phyloP scores from a whole-genome alignment of 2,113 vertebrate genomes.

The Spea bombifrons region DNA sequence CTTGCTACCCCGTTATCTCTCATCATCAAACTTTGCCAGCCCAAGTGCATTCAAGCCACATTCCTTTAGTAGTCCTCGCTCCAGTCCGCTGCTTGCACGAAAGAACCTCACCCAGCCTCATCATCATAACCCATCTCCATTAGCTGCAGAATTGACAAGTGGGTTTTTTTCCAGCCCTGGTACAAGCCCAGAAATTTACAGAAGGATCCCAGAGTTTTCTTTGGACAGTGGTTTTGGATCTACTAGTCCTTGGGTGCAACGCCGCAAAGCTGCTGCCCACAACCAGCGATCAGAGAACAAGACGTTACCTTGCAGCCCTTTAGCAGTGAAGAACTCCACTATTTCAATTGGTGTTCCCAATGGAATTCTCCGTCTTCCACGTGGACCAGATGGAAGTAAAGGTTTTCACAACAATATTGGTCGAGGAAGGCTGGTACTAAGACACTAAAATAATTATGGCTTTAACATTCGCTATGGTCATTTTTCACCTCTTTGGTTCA shows the following conservation, averaged over 20 bases:
- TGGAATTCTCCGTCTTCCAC: slow-evolving; percentile 49
- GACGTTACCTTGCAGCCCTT: fast-evolving
- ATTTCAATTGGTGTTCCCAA: neutral
- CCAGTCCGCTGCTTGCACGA: slow-evolving; percentile 13
- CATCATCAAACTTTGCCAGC: slow-evolving; percentile 7
- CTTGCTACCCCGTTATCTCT: neutral
- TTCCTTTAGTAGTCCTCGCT: slow-evolving; percentile 16
- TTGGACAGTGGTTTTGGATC: neutral
- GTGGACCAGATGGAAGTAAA: slow-evolving; percentile 47
- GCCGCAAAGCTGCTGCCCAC: slow-evolving; percentile 27
- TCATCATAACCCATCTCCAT: slow-evolving; percentile 25
- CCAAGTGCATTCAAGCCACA: slow-evolving; percentile 26
- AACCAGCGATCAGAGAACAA: fast-evolving
- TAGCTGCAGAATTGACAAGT: slow-evolving; percentile 39
- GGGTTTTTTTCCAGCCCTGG: neutral
- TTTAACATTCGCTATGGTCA: no score
- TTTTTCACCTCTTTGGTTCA: no score
- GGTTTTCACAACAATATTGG: slow-evolving; percentile 56
- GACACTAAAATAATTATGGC: slow-evolving; percentile 30
- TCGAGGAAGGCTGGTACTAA: slow-evolving; percentile 51
- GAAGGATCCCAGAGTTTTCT: slow-evolving; percentile 37
- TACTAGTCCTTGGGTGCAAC: slow-evolving; percentile 53
- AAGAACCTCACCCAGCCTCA: slow-evolving; percentile 44
- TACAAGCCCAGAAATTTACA: slow-evolving; percentile 4
- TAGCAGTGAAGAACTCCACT: fast-evolving